A percentile compares a stretch with the other conserved stretches of the same genome.
These are phyloP conservation scores for Calonectris borealis DNA, from an alignment of 2,113 vertebrate genomes.

Conservation along the genomic window DNA sequence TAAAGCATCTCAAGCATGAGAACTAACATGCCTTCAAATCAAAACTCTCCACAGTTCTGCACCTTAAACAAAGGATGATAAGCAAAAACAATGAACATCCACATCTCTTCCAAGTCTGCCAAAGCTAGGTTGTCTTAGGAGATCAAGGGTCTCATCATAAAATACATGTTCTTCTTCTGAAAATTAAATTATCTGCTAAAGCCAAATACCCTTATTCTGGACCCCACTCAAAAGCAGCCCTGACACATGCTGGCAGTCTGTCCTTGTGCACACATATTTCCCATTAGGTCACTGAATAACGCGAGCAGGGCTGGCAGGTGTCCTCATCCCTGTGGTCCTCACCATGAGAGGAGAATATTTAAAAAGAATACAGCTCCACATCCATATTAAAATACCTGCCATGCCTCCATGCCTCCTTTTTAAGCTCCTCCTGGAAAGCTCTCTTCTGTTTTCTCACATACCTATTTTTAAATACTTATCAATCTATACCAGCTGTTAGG, in stretches of 20 bases:
- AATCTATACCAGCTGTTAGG: neutral
- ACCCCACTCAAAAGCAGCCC: neutral
- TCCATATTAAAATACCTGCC: neutral
- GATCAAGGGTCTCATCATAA: neutral
- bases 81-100: neutral
- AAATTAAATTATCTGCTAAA: neutral
- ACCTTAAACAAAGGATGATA: neutral
- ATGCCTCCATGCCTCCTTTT: neutral
- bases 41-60: neutral
- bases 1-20: neutral
- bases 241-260: neutral
- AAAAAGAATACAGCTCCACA: neutral
- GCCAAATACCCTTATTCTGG: neutral
- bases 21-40: neutral
- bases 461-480: neutral
- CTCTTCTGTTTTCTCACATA: neutral
- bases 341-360: neutral
- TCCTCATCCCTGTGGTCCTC: neutral
- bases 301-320: too few species aligned
- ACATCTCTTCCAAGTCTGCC: neutral
- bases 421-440: neutral
- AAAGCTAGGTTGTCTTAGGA: neutral
- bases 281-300: accelerated
- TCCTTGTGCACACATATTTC: neutral
- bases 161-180: neutral